Percentiles rank a stretch among this genome's conserved stretches.
phyloP scores from a whole-genome alignment of 1,140 invertebrate genomes.

The Bombus waltoni region DNA sequence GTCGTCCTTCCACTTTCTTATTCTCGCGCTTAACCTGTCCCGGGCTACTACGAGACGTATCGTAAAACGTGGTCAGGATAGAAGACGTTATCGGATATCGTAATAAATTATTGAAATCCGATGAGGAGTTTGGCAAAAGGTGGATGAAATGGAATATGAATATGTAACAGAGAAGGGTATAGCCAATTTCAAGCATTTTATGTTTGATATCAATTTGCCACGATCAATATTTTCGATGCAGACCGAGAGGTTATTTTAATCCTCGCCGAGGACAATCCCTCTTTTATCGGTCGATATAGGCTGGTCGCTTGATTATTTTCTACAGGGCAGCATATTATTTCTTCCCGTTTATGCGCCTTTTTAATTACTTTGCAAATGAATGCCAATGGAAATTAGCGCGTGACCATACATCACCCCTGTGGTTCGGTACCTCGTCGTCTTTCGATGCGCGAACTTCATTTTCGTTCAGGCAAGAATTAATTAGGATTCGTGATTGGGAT shows the following conservation, averaged over 20 bases:
- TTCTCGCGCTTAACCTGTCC: background rate
- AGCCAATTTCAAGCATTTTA: slow-evolving; percentile 59
- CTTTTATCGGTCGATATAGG: slow-evolving; percentile 44
- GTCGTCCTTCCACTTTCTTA: slow-evolving; percentile 44
- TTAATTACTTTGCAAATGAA: slow-evolving; percentile 50
- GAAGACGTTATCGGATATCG: slow-evolving; percentile 33
- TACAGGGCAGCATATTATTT: slow-evolving; percentile 22
- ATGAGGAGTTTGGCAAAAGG: slow-evolving; percentile 27
- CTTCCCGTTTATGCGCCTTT: slow-evolving; percentile 28
- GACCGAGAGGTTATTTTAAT: slow-evolving; percentile 55
- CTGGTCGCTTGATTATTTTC: slow-evolving; percentile 40
- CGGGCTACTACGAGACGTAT: slow-evolving; percentile 20
- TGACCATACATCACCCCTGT: background rate
- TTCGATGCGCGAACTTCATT: background rate
- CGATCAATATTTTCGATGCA: slow-evolving; percentile 60
- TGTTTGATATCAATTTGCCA: slow-evolving; percentile 62
- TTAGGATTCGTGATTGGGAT: background rate
- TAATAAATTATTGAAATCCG: slow-evolving; percentile 68
- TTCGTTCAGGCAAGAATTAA: background rate
- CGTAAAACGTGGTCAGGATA: background rate
- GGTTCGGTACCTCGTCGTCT: background rate
- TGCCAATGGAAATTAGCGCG: slow-evolving; percentile 26
- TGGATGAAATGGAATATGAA: slow-evolving; percentile 35
- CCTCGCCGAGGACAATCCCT: slow-evolving; percentile 24
- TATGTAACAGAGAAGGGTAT: slow-evolving; percentile 59